Base-by-base conservation (phyloP, 92 coral and sea anemone genomes). In the Blastomussa wellsi region DNA sequence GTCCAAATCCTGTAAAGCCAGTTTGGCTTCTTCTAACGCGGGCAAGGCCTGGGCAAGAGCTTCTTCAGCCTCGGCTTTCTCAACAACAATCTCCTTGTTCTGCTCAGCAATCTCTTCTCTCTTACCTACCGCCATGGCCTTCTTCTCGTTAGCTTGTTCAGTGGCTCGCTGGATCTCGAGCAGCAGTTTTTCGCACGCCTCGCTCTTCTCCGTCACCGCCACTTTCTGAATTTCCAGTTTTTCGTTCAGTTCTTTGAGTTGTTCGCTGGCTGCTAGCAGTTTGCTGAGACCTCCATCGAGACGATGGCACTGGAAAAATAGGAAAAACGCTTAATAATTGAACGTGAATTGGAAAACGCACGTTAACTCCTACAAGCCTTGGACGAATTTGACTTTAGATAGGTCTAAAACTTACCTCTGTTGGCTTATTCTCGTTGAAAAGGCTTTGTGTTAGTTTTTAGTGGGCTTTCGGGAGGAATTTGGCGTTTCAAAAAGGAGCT, bases 251-350 rank as follows among this genome's bases (percentile, higher is more conserved):
- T 97, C 99, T 76, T 93, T 93, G 8, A 97, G 95, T 80, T 97
- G 99, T 59, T 97, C 98, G 85, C 99, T 97, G 75, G 99, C 99
- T 37, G 96, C 99, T 73, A 97, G 71, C 76, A 97, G 95, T 49
- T 97, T 97, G 81, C 99, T 93, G 67, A 97, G 98, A 79, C 99
- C 99, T 26, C 99, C 99, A 79, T 97, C 99, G 24, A 97, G 85
- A 81, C 99, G 99, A 79, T 93, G 96, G 77, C 98, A 94, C 98
- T 96, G 65, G 29, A 64, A 86, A 11, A 79, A 62, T 29, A 8
- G 15, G 7, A 83, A 57, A 0, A 52, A 32, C 11, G 26, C 26
- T 9, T 44, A 8, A 0, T 44, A 8, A 44, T 44, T 44, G 11
- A 6, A 44, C 49, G 49, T 44, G 49, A 44, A 44, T 44, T 44